Conservation (phyloP, 2,113 vertebrate species). For the Oreochromis aureus region DNA sequence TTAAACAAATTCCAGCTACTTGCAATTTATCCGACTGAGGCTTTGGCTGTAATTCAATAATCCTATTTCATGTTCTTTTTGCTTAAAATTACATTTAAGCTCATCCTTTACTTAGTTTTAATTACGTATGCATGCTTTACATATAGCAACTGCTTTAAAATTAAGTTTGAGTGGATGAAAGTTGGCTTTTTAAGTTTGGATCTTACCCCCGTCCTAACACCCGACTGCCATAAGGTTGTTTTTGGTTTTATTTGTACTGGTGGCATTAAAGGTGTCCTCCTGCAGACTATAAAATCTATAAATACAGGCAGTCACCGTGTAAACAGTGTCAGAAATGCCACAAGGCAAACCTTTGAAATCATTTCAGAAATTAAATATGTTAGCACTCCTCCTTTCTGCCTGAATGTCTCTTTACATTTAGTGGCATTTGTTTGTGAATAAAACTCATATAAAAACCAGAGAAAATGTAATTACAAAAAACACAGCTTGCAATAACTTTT, state of each 20-base stretch:
- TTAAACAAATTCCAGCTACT: background rate
- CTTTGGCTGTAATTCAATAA: background rate
- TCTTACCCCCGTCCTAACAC: background rate
- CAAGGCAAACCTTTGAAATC: background rate
- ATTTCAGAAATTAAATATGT: background rate
- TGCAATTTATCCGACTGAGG: background rate
- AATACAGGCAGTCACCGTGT: background rate
- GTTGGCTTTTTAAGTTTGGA: background rate
- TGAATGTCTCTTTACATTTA: background rate
- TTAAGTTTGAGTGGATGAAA: background rate
- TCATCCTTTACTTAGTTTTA: background rate
- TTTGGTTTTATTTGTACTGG: background rate
- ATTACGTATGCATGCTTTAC: background rate
- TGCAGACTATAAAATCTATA: background rate
- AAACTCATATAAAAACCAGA: background rate
- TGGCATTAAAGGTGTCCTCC: background rate
- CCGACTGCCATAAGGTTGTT: background rate
- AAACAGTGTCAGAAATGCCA: background rate
- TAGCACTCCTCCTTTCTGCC: background rate
- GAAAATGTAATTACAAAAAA: background rate
- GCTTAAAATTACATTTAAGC: background rate
- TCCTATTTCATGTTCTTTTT: background rate
- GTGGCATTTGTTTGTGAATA: background rate
- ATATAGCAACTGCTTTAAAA: background rate
- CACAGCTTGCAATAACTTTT: background rate